Base-by-base conservation (phyloP, 2,888 invertebrate genomes). In the Drosophila imparisetae region DNA sequence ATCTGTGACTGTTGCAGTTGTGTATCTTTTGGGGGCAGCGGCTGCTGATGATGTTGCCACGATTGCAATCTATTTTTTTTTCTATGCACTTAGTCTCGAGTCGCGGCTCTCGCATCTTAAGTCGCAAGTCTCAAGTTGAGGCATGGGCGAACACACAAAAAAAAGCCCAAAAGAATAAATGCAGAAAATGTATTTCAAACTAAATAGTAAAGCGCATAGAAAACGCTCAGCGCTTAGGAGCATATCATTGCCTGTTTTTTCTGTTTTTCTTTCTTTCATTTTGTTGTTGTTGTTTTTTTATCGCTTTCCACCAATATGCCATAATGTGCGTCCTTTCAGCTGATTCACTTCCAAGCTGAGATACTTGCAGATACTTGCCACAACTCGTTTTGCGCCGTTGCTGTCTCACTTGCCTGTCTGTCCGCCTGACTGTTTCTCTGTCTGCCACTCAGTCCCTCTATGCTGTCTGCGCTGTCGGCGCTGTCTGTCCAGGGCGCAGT, bases 31-130 rank as follows among this genome's bases (percentile, higher is more conserved):
- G 66, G 73, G 72, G 68, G 68, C 66, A 40, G 75, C 76, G 60
- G 84, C 84, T 68, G 73, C 83, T 88, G 87, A 88, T 88, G 90
- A 90, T 90, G 89, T 86, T 82, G 90, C 86, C 88, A 88, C 88
- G 88, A 88, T 88, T 89, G 90, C 88, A 90, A 88, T 88, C 86
- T 88, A 89, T 89, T 90, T 89, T 84, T 84, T 88, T 84, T 88
- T 83, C 86, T 89, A 89, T 89, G 89, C 83, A 71, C 66, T 76
- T 59, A 70, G 78, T 71, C 61, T 59, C 40, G 42, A 61, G 40
- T 61, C 45, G 45, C 29, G 29, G 52, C 6, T 57, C 30, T 55
- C 27, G 48, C 45, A n/a, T 53, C 40, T 60, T 38, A 48, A 70
- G 58, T 64, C 36, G 38, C 30, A 42, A 40, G 58, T 64, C 68